Percentiles rank a stretch among this genome's conserved stretches.
These are phyloP conservation scores for Columba livia DNA, from an alignment of 2,113 vertebrate species.

Conservation along the genomic window DNA sequence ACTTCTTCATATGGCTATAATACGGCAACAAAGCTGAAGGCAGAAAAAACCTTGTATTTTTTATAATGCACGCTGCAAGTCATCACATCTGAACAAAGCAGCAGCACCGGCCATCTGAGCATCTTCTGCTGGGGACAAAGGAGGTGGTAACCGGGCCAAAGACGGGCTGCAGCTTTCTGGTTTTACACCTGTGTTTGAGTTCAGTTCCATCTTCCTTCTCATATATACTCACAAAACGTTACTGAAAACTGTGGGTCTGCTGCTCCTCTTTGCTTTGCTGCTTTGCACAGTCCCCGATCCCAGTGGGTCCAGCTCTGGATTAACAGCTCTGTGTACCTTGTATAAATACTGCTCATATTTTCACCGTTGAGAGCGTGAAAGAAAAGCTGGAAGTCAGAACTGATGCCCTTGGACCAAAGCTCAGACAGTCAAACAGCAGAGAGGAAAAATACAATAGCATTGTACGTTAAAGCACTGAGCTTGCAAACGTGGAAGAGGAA, in stretches of 20 bases:
- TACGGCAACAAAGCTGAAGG: not conserved
- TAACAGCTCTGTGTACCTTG: not conserved
- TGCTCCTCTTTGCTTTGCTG: not conserved
- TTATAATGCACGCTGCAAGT: accelerated
- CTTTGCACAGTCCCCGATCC: not conserved
- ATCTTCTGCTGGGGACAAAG: not conserved
- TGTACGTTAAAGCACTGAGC: not conserved
- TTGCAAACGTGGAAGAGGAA: not conserved
- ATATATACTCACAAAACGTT: not conserved
- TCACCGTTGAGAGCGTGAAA: not conserved
- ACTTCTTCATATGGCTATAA: not conserved
- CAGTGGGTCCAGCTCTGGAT: not conserved
- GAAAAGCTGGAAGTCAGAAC: not conserved
- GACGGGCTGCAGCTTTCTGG: too few relatives aligned
- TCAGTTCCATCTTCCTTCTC: not conserved
- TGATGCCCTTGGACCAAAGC: not conserved
- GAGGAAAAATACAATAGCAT: not conserved
- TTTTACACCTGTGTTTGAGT: not conserved
- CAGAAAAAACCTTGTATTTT: accelerated
- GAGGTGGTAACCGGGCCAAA: not conserved
- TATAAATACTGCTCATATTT: not conserved
- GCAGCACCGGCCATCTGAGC: accelerated
- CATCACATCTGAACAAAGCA: not conserved
- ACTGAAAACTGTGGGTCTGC: not conserved
- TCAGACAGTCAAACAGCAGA: not conserved